Evolutionary conservation across 2,888 invertebrate genomes (phyloP).

Genomic region (Deladenus siricidicola): DNA sequence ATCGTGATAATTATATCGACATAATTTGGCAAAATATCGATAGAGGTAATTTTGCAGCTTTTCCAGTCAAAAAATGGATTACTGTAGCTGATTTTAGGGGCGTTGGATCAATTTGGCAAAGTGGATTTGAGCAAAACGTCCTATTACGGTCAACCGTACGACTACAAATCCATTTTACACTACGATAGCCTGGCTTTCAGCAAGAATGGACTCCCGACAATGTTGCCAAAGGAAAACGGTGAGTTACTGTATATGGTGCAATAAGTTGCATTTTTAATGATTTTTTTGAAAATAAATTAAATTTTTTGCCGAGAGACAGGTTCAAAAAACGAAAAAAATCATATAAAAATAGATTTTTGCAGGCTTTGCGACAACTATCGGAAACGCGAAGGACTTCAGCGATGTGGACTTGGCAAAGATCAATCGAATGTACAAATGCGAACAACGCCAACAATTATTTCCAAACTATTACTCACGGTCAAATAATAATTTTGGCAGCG

Average conservation of each 20-base stretch:
- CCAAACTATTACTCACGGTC: slow-evolving; percentile 19
- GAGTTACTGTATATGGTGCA: too few relatives aligned
- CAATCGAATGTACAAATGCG: slow-evolving; percentile 53
- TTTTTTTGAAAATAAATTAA: not conserved
- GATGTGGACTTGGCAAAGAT: slow-evolving; percentile 53
- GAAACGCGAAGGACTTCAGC: slow-evolving; percentile 50
- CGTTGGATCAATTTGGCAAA: slow-evolving; percentile 53
- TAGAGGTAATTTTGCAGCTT: too few relatives aligned
- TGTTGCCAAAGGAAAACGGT: slow-evolving; percentile 51
- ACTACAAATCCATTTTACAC: slow-evolving; percentile 53
- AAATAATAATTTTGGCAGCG: not conserved
- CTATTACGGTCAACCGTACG: slow-evolving; percentile 53
- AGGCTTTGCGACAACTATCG: slow-evolving; percentile 37
- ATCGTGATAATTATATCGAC: slow-evolving; percentile 52
- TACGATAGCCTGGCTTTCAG: slow-evolving; percentile 53
- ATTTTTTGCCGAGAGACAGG: not conserved
- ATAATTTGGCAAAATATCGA: slow-evolving; percentile 54
- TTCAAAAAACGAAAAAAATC: not conserved
- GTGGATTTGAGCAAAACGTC: slow-evolving; percentile 53
- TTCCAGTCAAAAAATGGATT: slow-evolving; percentile 1
- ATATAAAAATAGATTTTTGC: not conserved
- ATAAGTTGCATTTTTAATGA: too few relatives aligned
- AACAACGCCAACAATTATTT: slow-evolving; percentile 26
- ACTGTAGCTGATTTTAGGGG: slow-evolving; percentile 30
- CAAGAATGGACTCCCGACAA: slow-evolving; percentile 53